phyloP scores from a whole-genome alignment of 2,888 invertebrate species.

The Pyrrhia umbra region DNA sequence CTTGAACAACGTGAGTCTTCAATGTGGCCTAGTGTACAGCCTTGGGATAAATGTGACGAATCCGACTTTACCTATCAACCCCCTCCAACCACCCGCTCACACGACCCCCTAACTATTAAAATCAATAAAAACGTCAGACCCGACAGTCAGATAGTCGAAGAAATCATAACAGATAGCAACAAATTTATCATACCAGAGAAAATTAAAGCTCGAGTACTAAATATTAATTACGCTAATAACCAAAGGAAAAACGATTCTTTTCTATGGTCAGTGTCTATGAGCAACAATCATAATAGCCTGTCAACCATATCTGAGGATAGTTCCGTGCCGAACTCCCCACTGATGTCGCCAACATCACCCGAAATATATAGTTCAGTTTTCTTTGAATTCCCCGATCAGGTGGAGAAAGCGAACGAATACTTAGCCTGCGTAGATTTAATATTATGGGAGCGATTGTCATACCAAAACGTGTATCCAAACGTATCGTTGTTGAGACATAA shows the following conservation, averaged over 20 bases:
- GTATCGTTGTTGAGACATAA: conserved; percentile 76
- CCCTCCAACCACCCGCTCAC: conserved; percentile 67
- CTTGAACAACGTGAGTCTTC: conserved; percentile 83
- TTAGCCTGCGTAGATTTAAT: conserved; percentile 84
- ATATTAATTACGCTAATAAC: conserved; percentile 67
- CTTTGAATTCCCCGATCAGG: conserved; percentile 79
- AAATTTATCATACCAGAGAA: conserved; percentile 78
- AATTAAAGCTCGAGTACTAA: conserved; percentile 70
- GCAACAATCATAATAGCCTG: conserved; percentile 67
- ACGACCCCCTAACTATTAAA: conserved; percentile 51
- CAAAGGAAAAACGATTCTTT: conserved; percentile 79
- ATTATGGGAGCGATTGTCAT: conserved; percentile 83
- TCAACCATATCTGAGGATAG: conserved; percentile 83
- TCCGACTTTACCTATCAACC: conserved; percentile 76
- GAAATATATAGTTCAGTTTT: conserved; percentile 84
- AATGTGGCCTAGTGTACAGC: conserved; percentile 79
- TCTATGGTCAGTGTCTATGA: conserved; percentile 75
- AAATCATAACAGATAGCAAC: conserved; percentile 76
- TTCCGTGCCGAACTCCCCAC: conserved; percentile 68
- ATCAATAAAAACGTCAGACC: conserved; percentile 66
- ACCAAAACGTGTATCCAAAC: conserved; percentile 78
- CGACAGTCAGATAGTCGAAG: conserved; percentile 76
- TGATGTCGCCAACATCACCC: conserved; percentile 73
- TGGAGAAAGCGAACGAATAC: conserved; percentile 70
- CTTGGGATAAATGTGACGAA: conserved; percentile 84